Percentiles rank a stretch among this genome's conserved stretches.
Evolutionary conservation across 2,888 invertebrate genomes (phyloP).

Genomic region (Cremastinae sp.): DNA sequence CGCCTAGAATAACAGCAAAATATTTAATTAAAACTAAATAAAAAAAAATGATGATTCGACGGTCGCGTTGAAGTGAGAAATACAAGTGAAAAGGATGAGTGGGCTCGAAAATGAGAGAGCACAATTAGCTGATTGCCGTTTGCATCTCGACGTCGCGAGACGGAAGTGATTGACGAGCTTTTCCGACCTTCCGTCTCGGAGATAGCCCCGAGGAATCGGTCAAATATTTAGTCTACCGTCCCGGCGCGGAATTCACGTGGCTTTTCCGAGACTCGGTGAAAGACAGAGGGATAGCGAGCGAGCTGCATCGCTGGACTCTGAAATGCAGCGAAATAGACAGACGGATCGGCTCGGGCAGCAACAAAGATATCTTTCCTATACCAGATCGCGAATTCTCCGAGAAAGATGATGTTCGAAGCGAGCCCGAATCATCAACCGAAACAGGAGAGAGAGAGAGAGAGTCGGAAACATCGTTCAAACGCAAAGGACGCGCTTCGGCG

Average conservation of each 20-base stretch:
- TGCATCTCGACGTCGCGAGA: conserved; percentile 23
- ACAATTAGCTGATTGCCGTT: conserved; percentile 50
- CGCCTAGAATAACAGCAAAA: too few relatives aligned
- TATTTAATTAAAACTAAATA: too few relatives aligned
- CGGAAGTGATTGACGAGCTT: conserved; percentile 22
- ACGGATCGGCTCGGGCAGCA: conserved; percentile 8
- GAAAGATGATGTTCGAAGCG: conserved; percentile 14
- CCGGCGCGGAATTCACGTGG: conserved; percentile 38
- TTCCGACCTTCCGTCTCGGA: conserved; percentile 31
- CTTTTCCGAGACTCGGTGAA: conserved; percentile 27
- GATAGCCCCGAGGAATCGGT: conserved; percentile 51
- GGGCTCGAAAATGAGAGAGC: too few relatives aligned
- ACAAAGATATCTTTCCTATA: conserved; percentile 13
- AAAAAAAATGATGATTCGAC: too few relatives aligned
- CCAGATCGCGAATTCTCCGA: conserved; percentile 3
- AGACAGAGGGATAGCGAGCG: not conserved
- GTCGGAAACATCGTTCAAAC: not conserved
- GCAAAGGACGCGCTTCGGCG: conserved; percentile 13
- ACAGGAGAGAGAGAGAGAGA: not conserved
- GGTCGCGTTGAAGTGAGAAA: too few relatives aligned
- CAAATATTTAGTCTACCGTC: conserved; percentile 59
- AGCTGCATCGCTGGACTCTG: conserved; percentile 17
- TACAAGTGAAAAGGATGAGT: conserved; percentile 5
- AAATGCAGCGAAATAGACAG: conserved; percentile 20
- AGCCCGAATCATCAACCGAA: conserved; percentile 25